phyloP scores from a whole-genome alignment of 1,140 invertebrate genomes.

The Vollenhovia emeryi region DNA sequence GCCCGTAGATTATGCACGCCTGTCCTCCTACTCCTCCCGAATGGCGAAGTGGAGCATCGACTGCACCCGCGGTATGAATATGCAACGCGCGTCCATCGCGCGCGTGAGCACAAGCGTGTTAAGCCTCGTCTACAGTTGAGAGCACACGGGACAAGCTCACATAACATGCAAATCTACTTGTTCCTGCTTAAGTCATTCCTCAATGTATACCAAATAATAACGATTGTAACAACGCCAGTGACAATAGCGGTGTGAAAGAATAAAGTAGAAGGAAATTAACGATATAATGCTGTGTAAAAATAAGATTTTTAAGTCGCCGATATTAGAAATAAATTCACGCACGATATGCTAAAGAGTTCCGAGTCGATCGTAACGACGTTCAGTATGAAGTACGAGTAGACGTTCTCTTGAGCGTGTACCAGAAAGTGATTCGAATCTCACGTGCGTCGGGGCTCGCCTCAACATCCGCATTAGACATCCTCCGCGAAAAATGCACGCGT shows the following conservation, averaged over 20 bases:
- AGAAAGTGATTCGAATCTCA: conserved; percentile 14
- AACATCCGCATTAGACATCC: conserved; percentile 2
- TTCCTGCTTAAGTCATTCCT: not conserved
- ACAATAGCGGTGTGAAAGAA: not conserved
- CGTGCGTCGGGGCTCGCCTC: not conserved
- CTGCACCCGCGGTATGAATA: conserved; percentile 71
- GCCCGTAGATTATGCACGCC: conserved; percentile 75
- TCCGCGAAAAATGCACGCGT: not conserved
- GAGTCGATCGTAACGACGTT: not conserved
- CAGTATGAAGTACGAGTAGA: not conserved
- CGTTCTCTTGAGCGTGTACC: not conserved
- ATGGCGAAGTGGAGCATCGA: conserved; percentile 74
- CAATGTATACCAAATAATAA: not conserved
- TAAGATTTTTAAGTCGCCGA: not conserved
- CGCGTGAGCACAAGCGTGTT: conserved; percentile 43
- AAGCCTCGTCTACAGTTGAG: conserved; percentile 30
- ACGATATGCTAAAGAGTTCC: not conserved
- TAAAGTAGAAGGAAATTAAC: not conserved
- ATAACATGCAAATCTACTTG: conserved; percentile 10
- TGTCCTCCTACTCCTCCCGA: conserved; percentile 74
- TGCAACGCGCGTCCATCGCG: conserved; percentile 70
- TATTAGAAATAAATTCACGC: not conserved
- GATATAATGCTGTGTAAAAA: not conserved
- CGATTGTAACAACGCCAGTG: not conserved
- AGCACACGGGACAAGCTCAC: conserved; percentile 2